A percentile compares a stretch with the other conserved stretches of the same genome.
These are phyloP conservation scores for Chelon auratus DNA, from an alignment of 2,797 vertebrate species.

Conservation along the genomic window DNA sequence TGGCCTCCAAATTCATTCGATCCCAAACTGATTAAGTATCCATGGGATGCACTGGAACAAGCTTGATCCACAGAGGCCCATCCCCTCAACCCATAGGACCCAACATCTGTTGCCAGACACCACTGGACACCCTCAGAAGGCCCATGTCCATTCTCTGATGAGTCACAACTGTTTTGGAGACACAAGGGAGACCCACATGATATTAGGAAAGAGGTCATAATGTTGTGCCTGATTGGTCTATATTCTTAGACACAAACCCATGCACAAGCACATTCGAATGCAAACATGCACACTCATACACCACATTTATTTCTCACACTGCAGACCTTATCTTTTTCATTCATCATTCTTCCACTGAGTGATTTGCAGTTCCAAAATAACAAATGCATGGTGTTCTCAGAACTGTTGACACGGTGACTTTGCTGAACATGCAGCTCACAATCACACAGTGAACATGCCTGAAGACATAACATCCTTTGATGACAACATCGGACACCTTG, in stretches of 20 bases:
- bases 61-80: too few species aligned
- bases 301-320: slow-evolving; percentile 11
- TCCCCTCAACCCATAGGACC: too few species aligned
- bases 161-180: too few species aligned
- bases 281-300: slow-evolving; percentile 5
- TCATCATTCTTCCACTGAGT: slow-evolving; percentile 34
- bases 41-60: too few species aligned
- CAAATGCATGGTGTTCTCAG: slow-evolving; percentile 41
- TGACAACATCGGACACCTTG: slow-evolving; percentile 48
- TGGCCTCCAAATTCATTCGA: too few species aligned
- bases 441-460: slow-evolving; percentile 24
- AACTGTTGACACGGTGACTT: slow-evolving; percentile 44
- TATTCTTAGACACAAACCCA: neutral
- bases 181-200: too few species aligned
- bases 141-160: too few species aligned
- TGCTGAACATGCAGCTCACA: slow-evolving; percentile 52
- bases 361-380: slow-evolving; percentile 48
- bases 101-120: too few species aligned
- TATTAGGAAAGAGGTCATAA: too few species aligned
- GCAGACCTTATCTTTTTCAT: slow-evolving; percentile 22
- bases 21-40: too few species aligned
- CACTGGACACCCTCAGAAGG: too few species aligned
- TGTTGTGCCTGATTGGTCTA: too few species aligned
- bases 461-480: slow-evolving; percentile 67
- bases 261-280: neutral